A percentile compares a stretch with the other conserved stretches of the same genome.
phyloP scores from a whole-genome alignment of 1,140 invertebrate species.

The Caenorhabditis inopinata region DNA sequence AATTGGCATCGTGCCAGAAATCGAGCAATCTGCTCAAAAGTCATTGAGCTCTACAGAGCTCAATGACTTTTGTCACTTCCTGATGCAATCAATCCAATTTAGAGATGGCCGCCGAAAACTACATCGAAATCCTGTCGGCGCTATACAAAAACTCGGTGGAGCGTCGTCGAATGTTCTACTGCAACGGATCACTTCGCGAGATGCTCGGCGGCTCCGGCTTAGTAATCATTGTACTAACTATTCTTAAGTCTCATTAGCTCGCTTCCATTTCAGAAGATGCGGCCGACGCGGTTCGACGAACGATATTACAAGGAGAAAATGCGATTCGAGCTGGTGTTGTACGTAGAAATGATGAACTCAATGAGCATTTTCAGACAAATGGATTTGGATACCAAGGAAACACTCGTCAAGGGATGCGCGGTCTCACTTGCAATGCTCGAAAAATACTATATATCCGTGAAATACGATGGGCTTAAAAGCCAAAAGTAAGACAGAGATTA shows the following conservation, averaged over 20 bases:
- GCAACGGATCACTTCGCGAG: conserved; percentile 1
- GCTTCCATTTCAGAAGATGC: neutral
- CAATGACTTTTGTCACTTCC: neutral
- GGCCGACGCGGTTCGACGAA: conserved; percentile 1
- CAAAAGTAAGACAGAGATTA: neutral
- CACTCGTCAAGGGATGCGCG: neutral
- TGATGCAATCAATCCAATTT: neutral
- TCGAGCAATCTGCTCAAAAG: too few species aligned
- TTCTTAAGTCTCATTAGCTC: neutral
- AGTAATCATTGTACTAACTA: conserved; percentile 21
- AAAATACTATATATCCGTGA: conserved; percentile 18
- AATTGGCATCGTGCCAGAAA: too few species aligned
- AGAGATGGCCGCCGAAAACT: neutral
- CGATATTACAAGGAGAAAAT: conserved; percentile 23
- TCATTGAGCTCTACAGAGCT: too few species aligned
- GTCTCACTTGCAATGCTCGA: conserved; percentile 4
- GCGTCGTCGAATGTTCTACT: conserved; percentile 19
- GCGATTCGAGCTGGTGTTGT: neutral
- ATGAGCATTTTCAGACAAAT: neutral
- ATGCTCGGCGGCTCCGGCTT: conserved; percentile 10
- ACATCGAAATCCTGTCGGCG: neutral
- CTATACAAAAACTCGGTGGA: neutral
- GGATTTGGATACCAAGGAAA: neutral
- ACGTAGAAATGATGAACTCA: conserved; percentile 13
- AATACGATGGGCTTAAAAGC: neutral